Evolutionary conservation across 2,888 invertebrate genomes (phyloP).

Genomic region (Pogonocherus hispidulus): DNA sequence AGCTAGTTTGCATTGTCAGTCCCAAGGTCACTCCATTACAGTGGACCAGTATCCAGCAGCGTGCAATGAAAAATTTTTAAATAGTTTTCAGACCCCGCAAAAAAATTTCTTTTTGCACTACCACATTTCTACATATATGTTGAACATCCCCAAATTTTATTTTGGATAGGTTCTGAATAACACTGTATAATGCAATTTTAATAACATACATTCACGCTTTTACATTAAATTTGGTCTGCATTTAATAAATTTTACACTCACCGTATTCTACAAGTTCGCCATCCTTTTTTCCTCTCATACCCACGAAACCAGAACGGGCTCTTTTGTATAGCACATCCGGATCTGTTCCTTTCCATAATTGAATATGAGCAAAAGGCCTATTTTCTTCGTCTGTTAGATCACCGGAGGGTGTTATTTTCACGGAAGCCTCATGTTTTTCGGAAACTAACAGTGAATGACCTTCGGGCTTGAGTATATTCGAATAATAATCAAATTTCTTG

Average conservation of each 20-base stretch:
- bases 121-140: too few species aligned
- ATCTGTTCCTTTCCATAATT: conserved; percentile 15
- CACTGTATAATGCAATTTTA: too few species aligned
- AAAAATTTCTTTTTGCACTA: too few species aligned
- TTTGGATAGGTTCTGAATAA: too few species aligned
- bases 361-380: conserved; percentile 1
- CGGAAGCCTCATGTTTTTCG: background rate
- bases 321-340: conserved; percentile 43
- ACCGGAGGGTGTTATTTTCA: conserved; percentile 18
- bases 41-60: too few species aligned
- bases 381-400: conserved; percentile 10
- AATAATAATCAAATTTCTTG: background rate
- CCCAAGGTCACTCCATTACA: too few species aligned
- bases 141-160: too few species aligned
- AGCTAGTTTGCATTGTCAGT: too few species aligned
- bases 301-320: conserved; percentile 45
- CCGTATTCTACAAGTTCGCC: conserved; percentile 5
- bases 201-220: too few species aligned
- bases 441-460: conserved; percentile 11
- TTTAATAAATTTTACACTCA: conserved; percentile 5
- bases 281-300: conserved; percentile 40
- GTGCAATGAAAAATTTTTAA: too few species aligned
- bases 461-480: conserved; percentile 6
- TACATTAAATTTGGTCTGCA: too few species aligned
- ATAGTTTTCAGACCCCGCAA: too few species aligned